These are phyloP conservation scores for Pristionchus pacificus DNA, from an alignment of 1,140 invertebrate genomes.

Conservation along the genomic window DNA sequence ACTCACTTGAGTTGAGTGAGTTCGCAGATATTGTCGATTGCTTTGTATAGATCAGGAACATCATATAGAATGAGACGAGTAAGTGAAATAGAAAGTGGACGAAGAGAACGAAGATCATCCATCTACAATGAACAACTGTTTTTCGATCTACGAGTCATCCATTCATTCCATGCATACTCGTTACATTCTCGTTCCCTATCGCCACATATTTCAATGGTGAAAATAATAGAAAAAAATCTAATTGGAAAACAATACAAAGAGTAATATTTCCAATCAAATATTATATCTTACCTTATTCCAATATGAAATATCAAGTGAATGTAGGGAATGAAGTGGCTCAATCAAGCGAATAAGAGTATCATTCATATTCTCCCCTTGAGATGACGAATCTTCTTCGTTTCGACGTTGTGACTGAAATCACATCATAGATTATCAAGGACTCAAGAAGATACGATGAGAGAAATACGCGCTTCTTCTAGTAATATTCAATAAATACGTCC, in stretches of 20 bases:
- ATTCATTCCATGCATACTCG: conserved; percentile 24
- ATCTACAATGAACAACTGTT: conserved; percentile 18
- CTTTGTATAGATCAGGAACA: conserved; percentile 63
- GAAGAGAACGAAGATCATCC: conserved; percentile 32
- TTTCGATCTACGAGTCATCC: conserved; percentile 10
- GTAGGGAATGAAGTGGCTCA: conserved; percentile 66
- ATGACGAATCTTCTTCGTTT: conserved; percentile 20
- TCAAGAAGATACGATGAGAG: background rate
- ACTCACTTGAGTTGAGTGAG: conserved; percentile 63
- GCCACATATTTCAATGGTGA: background rate
- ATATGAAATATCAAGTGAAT: conserved; percentile 74
- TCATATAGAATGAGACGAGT: conserved; percentile 73
- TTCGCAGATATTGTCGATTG: conserved; percentile 63
- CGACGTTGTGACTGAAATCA: conserved; percentile 11
- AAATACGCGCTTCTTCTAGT: background rate
- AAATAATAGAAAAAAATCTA: background rate
- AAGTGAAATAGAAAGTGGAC: conserved; percentile 58
- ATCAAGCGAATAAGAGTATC: conserved; percentile 59
- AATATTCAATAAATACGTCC: conserved; percentile 8
- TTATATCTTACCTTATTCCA: conserved; percentile 58
- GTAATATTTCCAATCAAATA: background rate
- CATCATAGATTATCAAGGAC: background rate
- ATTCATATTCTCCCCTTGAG: conserved; percentile 15
- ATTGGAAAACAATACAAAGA: no score
- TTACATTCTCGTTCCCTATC: background rate